phyloP scores from a whole-genome alignment of 1,140 invertebrate species.

The Drosophila tristis region DNA sequence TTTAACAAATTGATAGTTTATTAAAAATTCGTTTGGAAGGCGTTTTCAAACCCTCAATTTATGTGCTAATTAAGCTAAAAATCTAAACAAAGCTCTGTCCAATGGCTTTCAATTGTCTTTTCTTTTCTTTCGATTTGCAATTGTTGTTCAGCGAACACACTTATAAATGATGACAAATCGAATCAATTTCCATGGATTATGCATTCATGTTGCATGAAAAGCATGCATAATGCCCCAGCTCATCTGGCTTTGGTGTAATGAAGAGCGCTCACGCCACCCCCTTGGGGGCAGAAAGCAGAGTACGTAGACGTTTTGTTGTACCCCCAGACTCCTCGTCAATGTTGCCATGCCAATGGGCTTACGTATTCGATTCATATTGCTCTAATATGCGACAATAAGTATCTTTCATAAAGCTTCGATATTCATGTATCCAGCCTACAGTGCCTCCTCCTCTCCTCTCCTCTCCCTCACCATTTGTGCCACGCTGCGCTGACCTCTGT shows the following conservation, averaged over 20 bases:
- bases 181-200: conserved; percentile 9
- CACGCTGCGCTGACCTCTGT: conserved; percentile 55
- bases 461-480: not conserved
- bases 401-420: conserved; percentile 41
- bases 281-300: not conserved
- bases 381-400: conserved; percentile 56
- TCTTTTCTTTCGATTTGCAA: no score
- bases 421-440: conserved; percentile 9
- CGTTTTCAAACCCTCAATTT: no score
- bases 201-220: conserved; percentile 9
- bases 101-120: no score
- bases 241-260: conserved; percentile 29
- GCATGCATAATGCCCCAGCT: conserved; percentile 35
- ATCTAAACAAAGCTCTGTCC: no score
- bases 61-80: no score
- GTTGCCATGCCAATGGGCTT: conserved; percentile 47
- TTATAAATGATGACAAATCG: not conserved
- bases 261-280: not conserved
- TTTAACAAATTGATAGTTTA: no score
- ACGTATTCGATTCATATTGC: conserved; percentile 52
- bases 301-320: not conserved
- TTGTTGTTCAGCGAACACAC: no score
- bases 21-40: no score
- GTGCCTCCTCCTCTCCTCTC: not conserved
- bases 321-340: not conserved